These are phyloP conservation scores for Holotrichia oblita DNA, from an alignment of 1,140 invertebrate species.

Conservation along the genomic window DNA sequence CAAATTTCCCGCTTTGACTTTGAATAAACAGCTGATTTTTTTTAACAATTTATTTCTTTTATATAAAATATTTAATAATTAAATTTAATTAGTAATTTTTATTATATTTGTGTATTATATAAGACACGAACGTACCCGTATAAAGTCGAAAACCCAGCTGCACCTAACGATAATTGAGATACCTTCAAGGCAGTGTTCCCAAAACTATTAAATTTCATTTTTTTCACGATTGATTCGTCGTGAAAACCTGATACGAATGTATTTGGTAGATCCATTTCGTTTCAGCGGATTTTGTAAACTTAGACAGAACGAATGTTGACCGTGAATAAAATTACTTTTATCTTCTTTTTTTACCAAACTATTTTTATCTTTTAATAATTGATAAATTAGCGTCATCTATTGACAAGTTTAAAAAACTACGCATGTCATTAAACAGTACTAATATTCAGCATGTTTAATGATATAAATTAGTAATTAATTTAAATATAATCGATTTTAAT, in stretches of 20 bases:
- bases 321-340: neutral
- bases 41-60: no score
- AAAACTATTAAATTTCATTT: conserved; percentile 68
- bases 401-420: neutral
- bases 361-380: neutral
- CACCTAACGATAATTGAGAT: conserved; percentile 67
- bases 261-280: conserved; percentile 55
- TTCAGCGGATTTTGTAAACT: neutral
- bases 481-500: no score
- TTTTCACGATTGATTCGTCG: conserved; percentile 64
- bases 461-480: no score
- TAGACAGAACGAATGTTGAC: neutral
- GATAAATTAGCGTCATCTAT: neutral
- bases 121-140: conserved; percentile 67
- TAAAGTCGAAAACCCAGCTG: conserved; percentile 65
- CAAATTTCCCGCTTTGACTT: no score
- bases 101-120: neutral
- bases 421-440: no score
- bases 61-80: no score
- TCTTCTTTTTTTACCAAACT: neutral
- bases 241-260: conserved; percentile 70
- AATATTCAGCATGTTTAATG: no score
- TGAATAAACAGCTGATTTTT: no score
- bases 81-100: no score
- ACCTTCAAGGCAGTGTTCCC: conserved; percentile 67